Evolutionary conservation across 2,888 invertebrate genomes (phyloP).

Genomic region (Mellilla xanthometata): DNA sequence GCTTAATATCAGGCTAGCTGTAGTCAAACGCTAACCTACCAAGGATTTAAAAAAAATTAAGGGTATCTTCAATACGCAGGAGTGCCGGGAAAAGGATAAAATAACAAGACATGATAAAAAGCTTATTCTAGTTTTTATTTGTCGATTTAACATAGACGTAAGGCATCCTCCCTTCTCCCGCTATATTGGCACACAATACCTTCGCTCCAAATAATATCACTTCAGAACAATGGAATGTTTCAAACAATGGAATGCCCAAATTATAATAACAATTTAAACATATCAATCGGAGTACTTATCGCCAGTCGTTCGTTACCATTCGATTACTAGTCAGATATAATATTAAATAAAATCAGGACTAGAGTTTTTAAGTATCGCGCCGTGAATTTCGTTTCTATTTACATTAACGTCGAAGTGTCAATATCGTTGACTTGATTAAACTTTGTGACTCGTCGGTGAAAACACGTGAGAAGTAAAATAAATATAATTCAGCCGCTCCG

Average conservation of each 20-base stretch:
- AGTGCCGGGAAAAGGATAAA: not conserved
- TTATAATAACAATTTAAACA: slow-evolving; percentile 29
- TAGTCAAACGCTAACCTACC: no score
- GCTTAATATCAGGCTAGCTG: no score
- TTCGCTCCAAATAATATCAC: slow-evolving; percentile 64
- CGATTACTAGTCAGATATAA: slow-evolving; percentile 53
- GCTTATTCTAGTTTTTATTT: slow-evolving; percentile 80
- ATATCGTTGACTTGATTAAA: slow-evolving; percentile 49
- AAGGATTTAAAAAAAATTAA: no score
- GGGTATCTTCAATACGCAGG: no score
- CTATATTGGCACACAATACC: slow-evolving; percentile 77
- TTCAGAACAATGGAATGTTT: slow-evolving; percentile 71
- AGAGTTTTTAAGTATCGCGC: slow-evolving; percentile 76
- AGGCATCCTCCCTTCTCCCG: slow-evolving; percentile 73
- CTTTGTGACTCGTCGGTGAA: slow-evolving; percentile 60
- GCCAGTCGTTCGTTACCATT: slow-evolving; percentile 52
- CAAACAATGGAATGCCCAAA: slow-evolving; percentile 65
- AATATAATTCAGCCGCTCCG: slow-evolving; percentile 20
- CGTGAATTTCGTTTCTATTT: slow-evolving; percentile 63
- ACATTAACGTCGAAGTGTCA: slow-evolving; percentile 35
- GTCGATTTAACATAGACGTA: slow-evolving; percentile 80
- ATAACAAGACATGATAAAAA: slow-evolving; percentile 64
- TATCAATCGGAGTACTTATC: slow-evolving; percentile 49
- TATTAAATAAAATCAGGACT: slow-evolving; percentile 57
- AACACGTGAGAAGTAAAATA: slow-evolving; percentile 9